Percentiles rank a stretch among this genome's conserved stretches.
These are phyloP conservation scores for Megaceryle alcyon DNA, from an alignment of 2,797 vertebrate genomes.

Conservation along the genomic window DNA sequence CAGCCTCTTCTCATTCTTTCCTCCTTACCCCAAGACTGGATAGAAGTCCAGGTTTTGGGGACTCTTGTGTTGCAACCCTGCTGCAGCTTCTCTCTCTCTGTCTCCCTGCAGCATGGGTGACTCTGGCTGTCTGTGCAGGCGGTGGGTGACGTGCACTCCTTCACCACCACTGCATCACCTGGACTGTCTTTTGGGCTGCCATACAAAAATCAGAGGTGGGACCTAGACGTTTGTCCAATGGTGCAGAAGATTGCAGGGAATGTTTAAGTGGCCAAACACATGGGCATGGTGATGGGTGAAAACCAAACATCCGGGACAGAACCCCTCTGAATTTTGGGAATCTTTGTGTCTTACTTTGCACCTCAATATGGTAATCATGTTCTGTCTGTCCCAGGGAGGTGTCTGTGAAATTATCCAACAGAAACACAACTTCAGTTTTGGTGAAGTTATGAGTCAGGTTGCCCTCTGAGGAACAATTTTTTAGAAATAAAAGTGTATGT, in stretches of 20 bases:
- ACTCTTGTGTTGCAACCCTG: background rate
- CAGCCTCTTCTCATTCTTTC: background rate
- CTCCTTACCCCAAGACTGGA: background rate
- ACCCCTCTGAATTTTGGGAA: background rate
- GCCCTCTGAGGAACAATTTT: background rate
- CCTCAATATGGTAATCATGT: background rate
- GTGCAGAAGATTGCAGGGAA: rapidly evolving
- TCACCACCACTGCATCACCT: background rate
- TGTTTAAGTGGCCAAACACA: background rate
- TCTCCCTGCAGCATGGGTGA: background rate
- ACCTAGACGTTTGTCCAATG: background rate
- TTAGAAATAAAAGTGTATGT: background rate
- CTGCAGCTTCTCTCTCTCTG: too few species aligned
- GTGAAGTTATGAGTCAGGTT: background rate
- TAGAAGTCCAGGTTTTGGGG: background rate
- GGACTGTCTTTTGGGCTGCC: background rate
- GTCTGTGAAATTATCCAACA: background rate
- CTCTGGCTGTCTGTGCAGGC: background rate
- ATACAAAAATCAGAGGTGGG: background rate
- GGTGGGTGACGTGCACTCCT: background rate
- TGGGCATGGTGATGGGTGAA: background rate
- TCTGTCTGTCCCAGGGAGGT: rapidly evolving
- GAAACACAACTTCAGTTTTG: background rate
- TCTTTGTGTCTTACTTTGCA: rapidly evolving
- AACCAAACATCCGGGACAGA: background rate